A percentile compares a stretch with the other conserved stretches of the same genome.
phyloP scores from a whole-genome alignment of 64 coral and sea anemone species.

The Stylophora pistillata region DNA sequence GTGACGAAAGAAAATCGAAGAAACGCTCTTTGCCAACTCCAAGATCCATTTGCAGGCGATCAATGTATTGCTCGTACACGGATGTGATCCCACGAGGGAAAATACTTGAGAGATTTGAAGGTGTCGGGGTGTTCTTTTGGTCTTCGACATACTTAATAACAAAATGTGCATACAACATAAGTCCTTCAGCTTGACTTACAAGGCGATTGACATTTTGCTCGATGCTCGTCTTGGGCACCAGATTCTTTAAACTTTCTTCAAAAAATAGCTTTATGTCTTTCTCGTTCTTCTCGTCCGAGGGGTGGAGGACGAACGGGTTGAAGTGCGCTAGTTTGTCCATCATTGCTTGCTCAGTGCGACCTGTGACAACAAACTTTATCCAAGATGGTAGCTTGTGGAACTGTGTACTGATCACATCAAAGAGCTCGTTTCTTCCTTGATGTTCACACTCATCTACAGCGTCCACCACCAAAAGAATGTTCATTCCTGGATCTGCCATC shows the following conservation, averaged over 20 bases:
- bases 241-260: slow-evolving; percentile 22
- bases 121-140: not conserved
- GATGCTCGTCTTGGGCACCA: not conserved
- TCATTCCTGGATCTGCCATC: slow-evolving; percentile 43
- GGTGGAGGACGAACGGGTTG: slow-evolving; percentile 21
- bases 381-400: slow-evolving; percentile 64
- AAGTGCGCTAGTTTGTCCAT: slow-evolving; percentile 25
- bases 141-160: slow-evolving; percentile 43
- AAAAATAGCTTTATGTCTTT: slow-evolving; percentile 56
- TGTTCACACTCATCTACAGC: slow-evolving; percentile 73
- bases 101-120: not conserved
- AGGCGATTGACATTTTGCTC: slow-evolving; percentile 4
- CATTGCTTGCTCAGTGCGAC: slow-evolving; percentile 51
- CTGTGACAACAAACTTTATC: slow-evolving; percentile 76
- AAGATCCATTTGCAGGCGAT: slow-evolving; percentile 38
- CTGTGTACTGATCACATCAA: slow-evolving; percentile 48
- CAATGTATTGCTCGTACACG: slow-evolving; percentile 62
- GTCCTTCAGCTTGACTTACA: slow-evolving; percentile 51
- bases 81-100: slow-evolving; percentile 63
- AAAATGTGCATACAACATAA: slow-evolving; percentile 71
- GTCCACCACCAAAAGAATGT: slow-evolving; percentile 60
- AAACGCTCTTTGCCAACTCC: slow-evolving; percentile 12
- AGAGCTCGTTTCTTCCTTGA: slow-evolving; percentile 27
- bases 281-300: slow-evolving; percentile 41
- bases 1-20: slow-evolving; percentile 43